phyloP scores from a whole-genome alignment of 2,797 vertebrate genomes.

The Micropoecilia bifurca region DNA sequence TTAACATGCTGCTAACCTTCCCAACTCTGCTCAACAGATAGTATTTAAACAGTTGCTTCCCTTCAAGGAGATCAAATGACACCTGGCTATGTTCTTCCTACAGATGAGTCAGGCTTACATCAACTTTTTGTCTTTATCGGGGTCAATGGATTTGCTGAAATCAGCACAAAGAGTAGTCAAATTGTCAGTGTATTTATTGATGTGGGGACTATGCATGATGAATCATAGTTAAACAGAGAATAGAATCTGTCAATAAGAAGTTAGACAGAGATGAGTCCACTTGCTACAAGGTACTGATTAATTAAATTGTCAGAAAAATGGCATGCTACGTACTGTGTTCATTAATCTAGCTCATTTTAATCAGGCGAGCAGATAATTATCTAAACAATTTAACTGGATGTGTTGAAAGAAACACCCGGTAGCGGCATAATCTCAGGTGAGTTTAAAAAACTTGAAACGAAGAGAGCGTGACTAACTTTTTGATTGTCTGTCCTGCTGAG shows the following conservation, averaged over 20 bases:
- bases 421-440: slow-evolving; percentile 63
- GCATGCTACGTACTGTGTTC: slow-evolving; percentile 36
- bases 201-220: slow-evolving; percentile 33
- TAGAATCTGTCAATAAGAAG: slow-evolving; percentile 3
- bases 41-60: not conserved
- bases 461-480: slow-evolving; percentile 56
- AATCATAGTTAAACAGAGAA: slow-evolving; percentile 50
- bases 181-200: slow-evolving; percentile 12
- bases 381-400: slow-evolving; percentile 68
- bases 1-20: not conserved
- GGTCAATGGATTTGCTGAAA: slow-evolving; percentile 42
- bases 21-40: not conserved
- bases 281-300: slow-evolving; percentile 5
- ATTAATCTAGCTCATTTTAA: slow-evolving; percentile 62
- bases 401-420: slow-evolving; percentile 54
- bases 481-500: slow-evolving; percentile 46
- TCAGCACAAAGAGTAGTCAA: slow-evolving; percentile 16
- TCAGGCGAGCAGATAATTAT: slow-evolving; percentile 70
- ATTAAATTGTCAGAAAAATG: slow-evolving; percentile 23
- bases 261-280: slow-evolving; percentile 3
- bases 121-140: slow-evolving; percentile 22
- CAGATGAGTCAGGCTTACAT: slow-evolving; percentile 34
- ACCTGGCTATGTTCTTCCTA: slow-evolving; percentile 26
- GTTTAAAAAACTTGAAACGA: slow-evolving; percentile 34
- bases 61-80: slow-evolving; percentile 19